These are phyloP conservation scores for Oxyura jamaicensis DNA, from an alignment of 2,113 vertebrate species.

Conservation along the genomic window DNA sequence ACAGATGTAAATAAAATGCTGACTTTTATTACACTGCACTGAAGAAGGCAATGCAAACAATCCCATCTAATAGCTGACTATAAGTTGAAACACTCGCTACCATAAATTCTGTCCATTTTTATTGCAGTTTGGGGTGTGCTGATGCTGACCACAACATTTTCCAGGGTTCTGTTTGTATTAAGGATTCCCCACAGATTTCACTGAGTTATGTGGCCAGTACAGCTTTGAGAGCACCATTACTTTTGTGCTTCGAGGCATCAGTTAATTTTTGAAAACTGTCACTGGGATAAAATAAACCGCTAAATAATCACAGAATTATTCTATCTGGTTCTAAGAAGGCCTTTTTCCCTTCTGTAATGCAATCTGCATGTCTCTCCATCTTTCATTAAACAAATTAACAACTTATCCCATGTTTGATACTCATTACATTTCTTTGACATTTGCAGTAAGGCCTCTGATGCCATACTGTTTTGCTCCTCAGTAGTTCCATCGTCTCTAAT, in stretches of 20 bases:
- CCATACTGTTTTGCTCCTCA: not conserved
- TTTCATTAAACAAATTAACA: not conserved
- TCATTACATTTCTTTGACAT: not conserved
- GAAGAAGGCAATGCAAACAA: slow-evolving; percentile 22
- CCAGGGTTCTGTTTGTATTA: slow-evolving; percentile 32
- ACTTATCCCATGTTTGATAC: not conserved
- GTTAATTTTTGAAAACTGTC: slow-evolving; percentile 25
- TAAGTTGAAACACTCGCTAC: not conserved
- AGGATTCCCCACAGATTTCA: not conserved
- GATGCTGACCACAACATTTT: slow-evolving; percentile 50
- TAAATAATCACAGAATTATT: slow-evolving; percentile 15
- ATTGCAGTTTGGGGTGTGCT: not conserved
- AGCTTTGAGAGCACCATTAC: not conserved
- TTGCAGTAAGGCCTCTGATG: not conserved
- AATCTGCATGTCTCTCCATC: not conserved
- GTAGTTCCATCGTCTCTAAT: not conserved
- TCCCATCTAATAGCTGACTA: slow-evolving; percentile 27
- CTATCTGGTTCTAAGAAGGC: not conserved
- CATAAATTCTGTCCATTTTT: slow-evolving; percentile 60
- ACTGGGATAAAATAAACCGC: not conserved
- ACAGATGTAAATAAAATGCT: slow-evolving; percentile 62
- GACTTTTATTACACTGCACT: slow-evolving; percentile 42
- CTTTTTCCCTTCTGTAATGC: not conserved
- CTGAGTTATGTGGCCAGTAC: not conserved
- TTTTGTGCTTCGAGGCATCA: not conserved